Evolutionary conservation across 1,140 invertebrate species (phyloP), one percentile per base, ranked within the genome.

Genomic region (Leptoteleia sp.): DNA sequence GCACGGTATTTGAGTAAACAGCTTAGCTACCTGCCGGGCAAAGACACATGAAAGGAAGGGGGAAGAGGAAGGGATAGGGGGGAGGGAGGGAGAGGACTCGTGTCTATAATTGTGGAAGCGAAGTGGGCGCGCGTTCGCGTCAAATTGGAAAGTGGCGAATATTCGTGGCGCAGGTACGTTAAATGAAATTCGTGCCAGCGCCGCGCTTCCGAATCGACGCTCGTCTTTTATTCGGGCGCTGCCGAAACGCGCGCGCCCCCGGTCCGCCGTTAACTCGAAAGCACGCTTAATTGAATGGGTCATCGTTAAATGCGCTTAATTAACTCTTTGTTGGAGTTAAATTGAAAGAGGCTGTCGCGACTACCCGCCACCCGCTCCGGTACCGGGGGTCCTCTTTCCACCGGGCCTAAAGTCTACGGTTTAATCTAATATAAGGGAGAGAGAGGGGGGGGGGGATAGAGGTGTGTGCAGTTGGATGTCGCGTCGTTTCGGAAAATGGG

Each of bases 1-100:
- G 62, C 48, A 68, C 72, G 55, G 64, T 68, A 76, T 76, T 76
- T 68, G 64, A 76, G 72, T 64, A 68, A 76, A 76, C 64, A 76
- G 72, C 62, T 76, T 76, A 76, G 72, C 55, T 68, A 29, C 55
- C n/a, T 68, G 35, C 72, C 68, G n/a, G n/a, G 64, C 64, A 25
- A 25, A 25, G 22, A 25, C 22, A 25, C 22, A 25, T 3, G 22
- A 25, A 6, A n/a, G n/a, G n/a, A n/a, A n/a, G n/a, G n/a, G n/a
- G n/a, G n/a, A n/a, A n/a, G n/a, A n/a, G n/a, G n/a, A n/a, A n/a
- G n/a, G n/a, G n/a, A n/a, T n/a, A n/a, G n/a, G n/a, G n/a, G n/a
- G n/a, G n/a, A n/a, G n/a, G n/a, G n/a, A n/a, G n/a, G n/a, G n/a
- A n/a, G n/a, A n/a, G 62, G 73, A 57, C 62, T 47, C 54, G 54